Percentiles rank a stretch among this genome's conserved stretches.
Evolutionary conservation across 2,113 vertebrate genomes (phyloP).

Genomic region (Opisthocomus hoazin): DNA sequence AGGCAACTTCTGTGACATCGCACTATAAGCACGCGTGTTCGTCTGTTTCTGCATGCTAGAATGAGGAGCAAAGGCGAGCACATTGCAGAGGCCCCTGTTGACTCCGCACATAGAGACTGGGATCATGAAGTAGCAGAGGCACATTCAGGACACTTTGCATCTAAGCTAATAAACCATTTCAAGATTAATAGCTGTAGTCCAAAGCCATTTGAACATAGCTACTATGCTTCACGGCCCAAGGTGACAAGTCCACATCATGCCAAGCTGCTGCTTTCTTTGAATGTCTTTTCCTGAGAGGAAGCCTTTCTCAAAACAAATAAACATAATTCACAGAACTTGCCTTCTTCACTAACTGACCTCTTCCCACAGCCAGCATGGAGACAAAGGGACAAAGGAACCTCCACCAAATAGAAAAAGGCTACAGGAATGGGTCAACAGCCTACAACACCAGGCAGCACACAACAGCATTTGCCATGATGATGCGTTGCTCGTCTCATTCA

Average conservation of each 20-base stretch:
- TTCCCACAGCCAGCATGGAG: neutral
- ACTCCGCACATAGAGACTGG: fast-evolving
- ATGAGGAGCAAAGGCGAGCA: neutral
- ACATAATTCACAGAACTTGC: neutral
- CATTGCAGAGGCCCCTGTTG: neutral
- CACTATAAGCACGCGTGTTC: fast-evolving
- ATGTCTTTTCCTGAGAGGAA: neutral
- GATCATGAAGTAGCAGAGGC: neutral
- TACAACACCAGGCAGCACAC: neutral
- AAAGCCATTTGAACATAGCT: neutral
- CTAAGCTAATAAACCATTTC: neutral
- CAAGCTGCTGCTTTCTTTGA: neutral
- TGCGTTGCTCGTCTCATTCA: neutral
- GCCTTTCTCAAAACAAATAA: neutral
- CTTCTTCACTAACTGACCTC: neutral
- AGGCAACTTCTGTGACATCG: neutral
- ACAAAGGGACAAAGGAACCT: neutral
- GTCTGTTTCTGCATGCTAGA: neutral
- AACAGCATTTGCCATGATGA: neutral
- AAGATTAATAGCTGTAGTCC: neutral
- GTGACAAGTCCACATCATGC: neutral
- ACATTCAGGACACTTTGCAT: neutral
- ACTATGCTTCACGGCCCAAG: neutral
- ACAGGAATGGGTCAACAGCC: neutral
- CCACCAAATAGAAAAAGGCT: neutral